These are phyloP conservation scores for Beris morrisii DNA, from an alignment of 2,888 invertebrate species.

Conservation along the genomic window DNA sequence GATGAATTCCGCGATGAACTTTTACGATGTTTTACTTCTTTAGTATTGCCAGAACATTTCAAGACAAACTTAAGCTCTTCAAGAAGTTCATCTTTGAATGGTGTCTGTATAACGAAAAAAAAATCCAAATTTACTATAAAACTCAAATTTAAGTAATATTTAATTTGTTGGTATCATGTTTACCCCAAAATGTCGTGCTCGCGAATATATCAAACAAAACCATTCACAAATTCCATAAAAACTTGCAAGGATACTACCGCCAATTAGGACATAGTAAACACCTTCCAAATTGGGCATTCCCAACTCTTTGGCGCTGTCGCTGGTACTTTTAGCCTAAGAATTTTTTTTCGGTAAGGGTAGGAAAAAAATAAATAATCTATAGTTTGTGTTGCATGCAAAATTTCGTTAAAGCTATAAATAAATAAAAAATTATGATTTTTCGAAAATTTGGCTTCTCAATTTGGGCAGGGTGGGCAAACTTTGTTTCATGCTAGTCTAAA, in stretches of 20 bases:
- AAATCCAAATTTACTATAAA: background rate
- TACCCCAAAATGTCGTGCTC: slow-evolving; percentile 50
- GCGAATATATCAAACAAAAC: slow-evolving; percentile 48
- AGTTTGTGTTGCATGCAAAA: too few species aligned
- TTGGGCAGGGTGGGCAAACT: too few species aligned
- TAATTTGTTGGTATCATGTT: slow-evolving; percentile 18
- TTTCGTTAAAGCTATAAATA: too few species aligned
- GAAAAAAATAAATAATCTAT: background rate
- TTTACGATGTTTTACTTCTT: slow-evolving; percentile 62
- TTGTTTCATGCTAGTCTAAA: too few species aligned
- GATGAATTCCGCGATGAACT: slow-evolving; percentile 52
- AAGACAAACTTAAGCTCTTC: slow-evolving; percentile 74
- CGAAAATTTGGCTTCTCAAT: too few species aligned
- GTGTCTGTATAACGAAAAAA: slow-evolving; percentile 57
- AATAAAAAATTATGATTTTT: too few species aligned
- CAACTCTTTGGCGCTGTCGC: slow-evolving; percentile 55
- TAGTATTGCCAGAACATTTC: slow-evolving; percentile 69
- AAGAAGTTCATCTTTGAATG: slow-evolving; percentile 66
- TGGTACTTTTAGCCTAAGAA: slow-evolving; percentile 5
- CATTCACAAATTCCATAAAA: slow-evolving; percentile 51
- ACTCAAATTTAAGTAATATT: background rate
- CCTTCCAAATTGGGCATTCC: slow-evolving; percentile 69
- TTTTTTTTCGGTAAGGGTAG: background rate
- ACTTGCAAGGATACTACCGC: slow-evolving; percentile 56
- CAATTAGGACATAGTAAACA: slow-evolving; percentile 64